Evolutionary conservation across 2,888 invertebrate species (phyloP), one percentile per base, ranked within the genome.

Genomic region (Callyntrura guangdongensis): DNA sequence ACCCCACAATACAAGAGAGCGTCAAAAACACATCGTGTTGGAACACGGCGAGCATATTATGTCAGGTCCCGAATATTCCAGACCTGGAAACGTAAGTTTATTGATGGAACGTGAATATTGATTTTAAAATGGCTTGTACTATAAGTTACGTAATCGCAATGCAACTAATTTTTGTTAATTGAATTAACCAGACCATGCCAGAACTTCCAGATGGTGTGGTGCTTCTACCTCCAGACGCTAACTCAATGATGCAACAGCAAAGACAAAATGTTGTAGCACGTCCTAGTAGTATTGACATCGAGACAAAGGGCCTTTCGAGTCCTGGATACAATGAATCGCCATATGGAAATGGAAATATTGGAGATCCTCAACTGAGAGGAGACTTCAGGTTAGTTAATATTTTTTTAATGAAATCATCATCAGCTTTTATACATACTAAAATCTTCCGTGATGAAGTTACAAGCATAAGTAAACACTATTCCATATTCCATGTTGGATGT

Each of bases 21-120:
- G 97, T 92, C 98, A 98, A 95, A 96, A 97, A 94, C 97, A 98
- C 94, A 96, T 97, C 89, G 98, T 97, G 22, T 96, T 98, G 79
- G 97, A 97, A 79, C 97, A 98, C 94, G 98, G 98, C 82, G 98
- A 98, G 94, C 97, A 98, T 94, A 97, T 97, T 92, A 97, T 97
- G 97, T 92, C 93, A 22, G 93, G 91, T 14, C 89, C 89, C 17
- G 92, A 92, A 49, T 93, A 91, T 79, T 91, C 91, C 61, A 93
- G 93, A 74, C 92, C 91, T 86, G 89, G 91, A 88, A 87, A 92
- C 87, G 93, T 93, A 92, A 85, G 91, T 45, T 25, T 36, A n/a
- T 6, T 36, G 3, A 36, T 2, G 2, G 2, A 4, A 36, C 36
- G 2, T 36, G 36, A 36, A 36, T 36, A 36, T 2, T 36, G 8